Conservation (phyloP, 1,140 invertebrate species). For the Acromyrmex heyeri region DNA sequence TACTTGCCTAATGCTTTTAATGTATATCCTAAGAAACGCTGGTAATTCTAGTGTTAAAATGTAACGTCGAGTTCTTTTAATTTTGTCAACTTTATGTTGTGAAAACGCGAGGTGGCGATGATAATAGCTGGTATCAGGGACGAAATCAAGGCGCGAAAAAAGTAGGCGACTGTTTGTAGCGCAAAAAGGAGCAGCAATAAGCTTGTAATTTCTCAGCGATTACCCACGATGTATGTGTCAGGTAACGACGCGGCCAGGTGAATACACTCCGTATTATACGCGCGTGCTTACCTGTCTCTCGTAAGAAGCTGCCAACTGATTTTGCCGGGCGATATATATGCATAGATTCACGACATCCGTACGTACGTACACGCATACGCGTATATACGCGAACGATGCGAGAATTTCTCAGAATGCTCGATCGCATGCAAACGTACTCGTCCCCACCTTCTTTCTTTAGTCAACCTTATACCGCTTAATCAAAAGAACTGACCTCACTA, state of each 20-base stretch:
- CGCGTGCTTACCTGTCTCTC: slow-evolving; percentile 71
- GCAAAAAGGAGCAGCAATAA: slow-evolving; percentile 22
- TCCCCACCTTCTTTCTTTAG: neutral
- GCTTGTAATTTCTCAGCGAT: slow-evolving; percentile 54
- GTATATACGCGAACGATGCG: slow-evolving; percentile 59
- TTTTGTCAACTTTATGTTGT: neutral
- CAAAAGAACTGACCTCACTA: slow-evolving; percentile 48
- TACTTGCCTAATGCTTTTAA: too few species aligned
- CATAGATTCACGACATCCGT: slow-evolving; percentile 65
- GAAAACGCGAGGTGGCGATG: neutral
- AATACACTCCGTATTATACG: slow-evolving; percentile 71
- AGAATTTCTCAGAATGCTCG: slow-evolving; percentile 82
- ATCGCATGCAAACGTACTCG: slow-evolving; percentile 80
- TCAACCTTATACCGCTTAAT: slow-evolving; percentile 40
- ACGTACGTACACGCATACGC: slow-evolving; percentile 44
- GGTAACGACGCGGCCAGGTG: slow-evolving; percentile 70
- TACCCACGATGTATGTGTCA: slow-evolving; percentile 66
- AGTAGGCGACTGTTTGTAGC: neutral
- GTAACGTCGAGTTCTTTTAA: neutral
- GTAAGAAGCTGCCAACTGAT: slow-evolving; percentile 71
- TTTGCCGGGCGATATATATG: slow-evolving; percentile 70
- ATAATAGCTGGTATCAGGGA: neutral
- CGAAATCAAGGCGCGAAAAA: neutral
- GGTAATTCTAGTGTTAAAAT: neutral
- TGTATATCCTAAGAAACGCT: too few species aligned